These are phyloP conservation scores for Xylota segnis DNA, from an alignment of 2,888 invertebrate genomes.

Conservation along the genomic window DNA sequence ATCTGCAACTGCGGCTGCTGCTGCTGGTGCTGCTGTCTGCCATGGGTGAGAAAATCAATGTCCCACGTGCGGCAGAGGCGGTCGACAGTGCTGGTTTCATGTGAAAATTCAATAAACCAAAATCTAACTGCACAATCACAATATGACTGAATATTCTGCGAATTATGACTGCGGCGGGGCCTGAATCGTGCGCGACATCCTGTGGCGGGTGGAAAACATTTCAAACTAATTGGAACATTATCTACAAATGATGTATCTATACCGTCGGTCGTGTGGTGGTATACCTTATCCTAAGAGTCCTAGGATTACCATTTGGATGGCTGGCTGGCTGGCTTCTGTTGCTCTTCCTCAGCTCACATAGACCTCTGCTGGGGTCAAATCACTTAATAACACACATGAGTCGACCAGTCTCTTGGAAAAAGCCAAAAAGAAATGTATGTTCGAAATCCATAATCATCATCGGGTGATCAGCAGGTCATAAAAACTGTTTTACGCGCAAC, in stretches of 20 bases:
- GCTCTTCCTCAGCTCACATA: conserved; percentile 29
- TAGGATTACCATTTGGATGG: conserved; percentile 20
- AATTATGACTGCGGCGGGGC: conserved; percentile 48
- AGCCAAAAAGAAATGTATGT: conserved; percentile 13
- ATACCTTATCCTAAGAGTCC: conserved; percentile 1
- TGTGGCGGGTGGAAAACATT: conserved; percentile 75
- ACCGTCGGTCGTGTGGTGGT: neutral
- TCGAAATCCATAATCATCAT: conserved; percentile 63
- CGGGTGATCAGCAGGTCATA: conserved; percentile 70
- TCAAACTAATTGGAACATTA: conserved; percentile 77
- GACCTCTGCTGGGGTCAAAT: conserved; percentile 39
- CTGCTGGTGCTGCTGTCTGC: neutral
- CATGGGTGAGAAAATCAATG: conserved; percentile 75
- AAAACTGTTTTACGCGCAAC: conserved; percentile 69
- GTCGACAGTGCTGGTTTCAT: conserved; percentile 65
- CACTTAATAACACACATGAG: conserved; percentile 56
- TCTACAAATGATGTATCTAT: conserved; percentile 65
- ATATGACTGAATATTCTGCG: conserved; percentile 71
- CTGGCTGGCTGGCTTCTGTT: conserved; percentile 51
- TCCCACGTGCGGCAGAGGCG: conserved; percentile 62
- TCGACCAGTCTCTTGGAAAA: neutral
- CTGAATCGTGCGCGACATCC: conserved; percentile 75
- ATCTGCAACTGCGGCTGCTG: too few species aligned
- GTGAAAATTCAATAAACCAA: conserved; percentile 76
- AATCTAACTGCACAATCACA: conserved; percentile 74